A percentile compares a stretch with the other conserved stretches of the same genome.
These are phyloP conservation scores for Neoaliturus tenellus DNA, from an alignment of 2,888 invertebrate species.

Conservation along the genomic window DNA sequence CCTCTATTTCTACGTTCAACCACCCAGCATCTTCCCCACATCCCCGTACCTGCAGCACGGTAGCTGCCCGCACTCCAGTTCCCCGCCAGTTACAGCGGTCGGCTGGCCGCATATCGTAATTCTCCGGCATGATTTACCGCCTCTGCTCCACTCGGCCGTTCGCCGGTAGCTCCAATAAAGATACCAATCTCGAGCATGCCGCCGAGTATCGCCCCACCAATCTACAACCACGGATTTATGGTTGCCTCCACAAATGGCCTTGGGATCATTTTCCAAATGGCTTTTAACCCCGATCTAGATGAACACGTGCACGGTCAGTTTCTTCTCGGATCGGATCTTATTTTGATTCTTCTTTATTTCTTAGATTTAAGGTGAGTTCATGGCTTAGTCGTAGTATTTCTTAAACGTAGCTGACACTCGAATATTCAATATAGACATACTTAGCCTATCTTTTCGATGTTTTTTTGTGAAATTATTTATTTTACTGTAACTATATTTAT, in stretches of 20 bases:
- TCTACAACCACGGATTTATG: conserved; percentile 20
- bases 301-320: background rate
- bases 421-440: too few species aligned
- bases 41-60: too few species aligned
- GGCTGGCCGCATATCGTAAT: conserved; percentile 9
- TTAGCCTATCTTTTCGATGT: too few species aligned
- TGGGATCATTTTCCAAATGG: background rate
- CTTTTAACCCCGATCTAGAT: conserved; percentile 6
- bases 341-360: too few species aligned
- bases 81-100: background rate
- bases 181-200: conserved; percentile 28
- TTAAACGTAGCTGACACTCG: too few species aligned
- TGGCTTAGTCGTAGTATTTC: too few species aligned
- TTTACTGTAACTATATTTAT: too few species aligned
- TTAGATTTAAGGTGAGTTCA: too few species aligned
- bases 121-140: conserved; percentile 15
- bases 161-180: conserved; percentile 25
- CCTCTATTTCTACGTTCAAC: background rate
- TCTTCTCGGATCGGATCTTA: too few species aligned
- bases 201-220: background rate
- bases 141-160: background rate
- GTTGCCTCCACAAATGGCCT: background rate
- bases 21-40: background rate
- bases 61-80: too few species aligned
- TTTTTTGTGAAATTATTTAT: too few species aligned